Conservation (phyloP, 2,113 vertebrate species). For the Morone chrysops region DNA sequence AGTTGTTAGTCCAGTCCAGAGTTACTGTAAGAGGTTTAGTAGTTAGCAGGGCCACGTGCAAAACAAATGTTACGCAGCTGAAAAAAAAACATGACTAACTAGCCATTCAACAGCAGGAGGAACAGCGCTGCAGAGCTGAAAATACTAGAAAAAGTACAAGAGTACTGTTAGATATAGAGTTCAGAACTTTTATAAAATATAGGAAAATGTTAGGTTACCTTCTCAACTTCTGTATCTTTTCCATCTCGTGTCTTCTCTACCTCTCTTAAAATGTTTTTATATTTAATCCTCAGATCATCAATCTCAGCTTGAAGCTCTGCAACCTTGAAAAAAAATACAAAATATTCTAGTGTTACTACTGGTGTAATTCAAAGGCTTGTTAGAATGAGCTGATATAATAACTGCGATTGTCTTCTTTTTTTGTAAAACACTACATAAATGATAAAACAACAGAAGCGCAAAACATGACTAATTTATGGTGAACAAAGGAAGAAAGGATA, state of each 20-base stretch:
- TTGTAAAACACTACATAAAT: no score
- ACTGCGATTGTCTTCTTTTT: not conserved
- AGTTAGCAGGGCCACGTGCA: not conserved
- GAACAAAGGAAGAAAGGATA: not conserved
- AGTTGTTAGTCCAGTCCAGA: not conserved
- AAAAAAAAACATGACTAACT: not conserved
- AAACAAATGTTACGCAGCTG: constrained; percentile 1
- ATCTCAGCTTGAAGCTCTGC: constrained; percentile 83
- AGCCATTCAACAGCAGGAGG: constrained; percentile 21
- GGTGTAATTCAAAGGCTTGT: not conserved
- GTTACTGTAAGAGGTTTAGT: not conserved
- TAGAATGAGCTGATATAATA: not conserved
- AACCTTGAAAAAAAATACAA: constrained; percentile 74
- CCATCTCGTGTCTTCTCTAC: constrained; percentile 72
- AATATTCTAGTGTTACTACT: not conserved
- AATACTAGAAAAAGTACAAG: not conserved
- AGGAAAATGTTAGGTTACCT: constrained; percentile 72
- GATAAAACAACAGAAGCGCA: not conserved
- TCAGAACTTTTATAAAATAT: not conserved
- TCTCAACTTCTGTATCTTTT: constrained; percentile 76
- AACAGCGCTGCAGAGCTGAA: not conserved
- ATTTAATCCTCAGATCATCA: constrained; percentile 80
- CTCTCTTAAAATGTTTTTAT: constrained; percentile 79
- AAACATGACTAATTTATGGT: not conserved
- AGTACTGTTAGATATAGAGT: not conserved